phyloP scores from a whole-genome alignment of 2,888 invertebrate genomes.

The Ophioninae sp. region DNA sequence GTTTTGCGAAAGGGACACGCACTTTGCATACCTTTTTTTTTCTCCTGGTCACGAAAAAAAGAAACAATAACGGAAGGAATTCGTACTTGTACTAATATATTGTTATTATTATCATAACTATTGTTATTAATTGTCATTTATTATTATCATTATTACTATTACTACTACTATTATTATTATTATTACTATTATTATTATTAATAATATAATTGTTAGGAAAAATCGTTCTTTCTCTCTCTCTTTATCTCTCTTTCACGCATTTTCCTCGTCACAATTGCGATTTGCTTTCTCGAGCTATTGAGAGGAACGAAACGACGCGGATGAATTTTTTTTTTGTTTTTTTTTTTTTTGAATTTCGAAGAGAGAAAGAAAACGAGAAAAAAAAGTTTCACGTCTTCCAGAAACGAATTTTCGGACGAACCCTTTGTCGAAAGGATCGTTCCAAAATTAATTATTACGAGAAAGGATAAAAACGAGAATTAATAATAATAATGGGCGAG shows the following conservation, averaged over 20 bases:
- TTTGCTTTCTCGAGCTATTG: conserved; percentile 28
- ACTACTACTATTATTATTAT: conserved; percentile 16
- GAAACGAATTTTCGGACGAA: conserved; percentile 45
- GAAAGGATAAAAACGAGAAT: neutral
- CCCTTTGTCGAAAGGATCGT: conserved; percentile 39
- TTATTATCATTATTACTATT: conserved; percentile 22
- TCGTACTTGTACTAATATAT: conserved; percentile 32
- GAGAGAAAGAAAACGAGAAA: neutral
- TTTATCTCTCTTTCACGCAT: neutral
- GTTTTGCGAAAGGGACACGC: conserved; percentile 65
- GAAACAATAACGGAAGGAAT: conserved; percentile 36
- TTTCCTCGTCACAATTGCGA: conserved; percentile 12
- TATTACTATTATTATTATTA: neutral
- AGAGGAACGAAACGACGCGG: neutral
- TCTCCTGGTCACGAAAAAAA: conserved; percentile 2
- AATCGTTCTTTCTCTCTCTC: too few species aligned
- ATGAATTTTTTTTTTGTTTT: too few species aligned
- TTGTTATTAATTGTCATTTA: conserved; percentile 17
- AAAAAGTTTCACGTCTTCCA: conserved; percentile 56
- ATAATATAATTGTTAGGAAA: conserved; percentile 4
- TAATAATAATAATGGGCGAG: conserved; percentile 13
- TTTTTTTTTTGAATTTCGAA: too few species aligned
- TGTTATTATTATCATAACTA: conserved; percentile 15
- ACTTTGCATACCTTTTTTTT: conserved; percentile 63
- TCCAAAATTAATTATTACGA: conserved; percentile 28